Base-by-base conservation (phyloP, 2,888 invertebrate genomes). In the Germaria angustata region DNA sequence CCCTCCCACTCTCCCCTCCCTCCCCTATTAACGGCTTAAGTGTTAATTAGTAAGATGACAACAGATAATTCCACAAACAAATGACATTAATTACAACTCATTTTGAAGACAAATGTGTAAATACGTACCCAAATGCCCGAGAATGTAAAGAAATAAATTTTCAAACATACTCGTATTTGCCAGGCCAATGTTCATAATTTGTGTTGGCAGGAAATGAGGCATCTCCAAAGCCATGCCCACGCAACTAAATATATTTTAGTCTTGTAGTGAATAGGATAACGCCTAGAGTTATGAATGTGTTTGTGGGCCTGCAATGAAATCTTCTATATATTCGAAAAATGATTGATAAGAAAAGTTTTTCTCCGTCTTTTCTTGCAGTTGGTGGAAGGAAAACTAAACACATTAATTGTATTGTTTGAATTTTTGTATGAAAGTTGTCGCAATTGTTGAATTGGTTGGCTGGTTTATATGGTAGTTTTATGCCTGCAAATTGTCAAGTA, bases 11-110 rank as follows among this genome's bases (percentile, higher is more conserved):
- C 32, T 15, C n/a, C 11, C 15, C 8, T 4, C 4, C 34, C 13
- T 8, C 1, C 20, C 9, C 20, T 22, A 44, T 34, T 34, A 36
- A 11, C 49, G 7, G 13, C 46, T 72, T 51, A 39, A 51, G 80
- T 71, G 80, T 80, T 80, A 76, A 80, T 80, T 80, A 80, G 65
- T 15, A 13, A 75, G 69, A 71, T 59, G 76, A 76, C 69, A 76
- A 71, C 69, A 59, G 78, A 71, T 72, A 75, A 63, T 20, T 51
- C 46, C 63, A 75, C 68, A 80, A 75, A 63, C 53, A 71, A 80
- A 59, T 76, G 63, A 17, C 46, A 65, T 53, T 71, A 66, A 76
- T 76, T 66, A 59, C 46, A 24, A 55, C 28, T 57, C 46, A 76
- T 76, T 76, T 66, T 57, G n/a, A 36, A 66, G 66, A 46, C 46